Evolutionary conservation across 2,888 invertebrate species (phyloP), one percentile per base, ranked within the genome.

Genomic region (Tubulanus polymorphus): DNA sequence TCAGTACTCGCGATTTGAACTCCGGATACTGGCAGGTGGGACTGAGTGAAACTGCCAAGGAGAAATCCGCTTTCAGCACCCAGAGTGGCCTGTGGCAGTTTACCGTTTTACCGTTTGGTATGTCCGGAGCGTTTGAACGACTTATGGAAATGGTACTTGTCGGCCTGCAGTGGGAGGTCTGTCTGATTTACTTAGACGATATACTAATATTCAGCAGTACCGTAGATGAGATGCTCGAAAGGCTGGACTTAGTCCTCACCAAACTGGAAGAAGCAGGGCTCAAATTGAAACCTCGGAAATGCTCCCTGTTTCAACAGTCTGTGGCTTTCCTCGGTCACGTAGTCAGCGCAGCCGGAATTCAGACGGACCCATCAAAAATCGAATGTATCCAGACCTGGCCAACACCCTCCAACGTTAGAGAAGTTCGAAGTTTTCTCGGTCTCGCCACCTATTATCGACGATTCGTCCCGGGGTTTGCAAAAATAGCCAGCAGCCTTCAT

Each of bases 1-100:
- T 60, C 25, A 45, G 47, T 1, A 53, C 55, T 6, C 26, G 57
- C 8, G 57, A 57, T 32, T 46, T 59, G 2, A 49, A 55, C 29
- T 32, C 37, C 35, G 59, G 56, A 10, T 63, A 63, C 41, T 59
- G 50, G 52, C 57, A 61, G 28, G n/a, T 54, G 3, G 32, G 37
- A 25, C 37, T 54, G 26, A 49, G 48, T 6, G 23, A 32, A 20
- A 30, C 45, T 5, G 60, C 54, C 28, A 37, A 53, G 12, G 52
- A 57, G n/a, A 60, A 60, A 45, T 54, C 54, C 20, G 54, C 56
- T 27, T 56, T 56, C 28, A 1, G 18, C 1, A 48, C 37, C 15
- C 25, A 47, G n/a, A 20, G 23, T 18, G 53, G 56, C 26, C 26
- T 53, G 29, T 56, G 30, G 37, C 48, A 53, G 29, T 35, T 27